These are phyloP conservation scores for Nettapus auritus DNA, from an alignment of 2,113 vertebrate genomes.

Conservation along the genomic window DNA sequence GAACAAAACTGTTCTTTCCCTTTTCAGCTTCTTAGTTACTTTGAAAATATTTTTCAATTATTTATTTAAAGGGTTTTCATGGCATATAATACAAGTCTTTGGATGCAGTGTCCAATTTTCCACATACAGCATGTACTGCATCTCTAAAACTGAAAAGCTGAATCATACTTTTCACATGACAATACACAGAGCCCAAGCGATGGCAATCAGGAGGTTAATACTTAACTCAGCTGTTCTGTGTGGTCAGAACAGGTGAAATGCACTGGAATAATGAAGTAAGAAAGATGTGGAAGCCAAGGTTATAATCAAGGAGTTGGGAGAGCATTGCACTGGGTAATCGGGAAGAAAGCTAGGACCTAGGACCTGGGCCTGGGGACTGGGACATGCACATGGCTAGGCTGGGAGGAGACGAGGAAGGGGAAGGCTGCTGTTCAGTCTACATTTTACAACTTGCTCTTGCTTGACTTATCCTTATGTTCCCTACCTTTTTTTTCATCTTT, in stretches of 20 bases:
- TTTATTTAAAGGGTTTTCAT: conserved; percentile 20
- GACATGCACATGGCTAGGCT: not conserved
- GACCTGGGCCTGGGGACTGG: not conserved
- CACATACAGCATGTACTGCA: not conserved
- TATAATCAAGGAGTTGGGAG: not conserved
- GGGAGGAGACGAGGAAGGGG: not conserved
- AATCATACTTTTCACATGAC: not conserved
- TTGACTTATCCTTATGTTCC: not conserved
- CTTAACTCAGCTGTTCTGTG: not conserved
- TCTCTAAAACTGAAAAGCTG: not conserved
- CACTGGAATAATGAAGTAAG: not conserved
- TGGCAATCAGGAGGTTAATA: not conserved
- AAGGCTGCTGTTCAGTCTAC: not conserved
- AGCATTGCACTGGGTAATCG: not conserved
- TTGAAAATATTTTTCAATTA: not conserved
- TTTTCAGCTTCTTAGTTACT: conserved; percentile 12
- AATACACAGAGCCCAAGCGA: not conserved
- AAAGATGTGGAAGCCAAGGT: not conserved
- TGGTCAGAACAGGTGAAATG: not conserved
- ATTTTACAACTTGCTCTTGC: not conserved
- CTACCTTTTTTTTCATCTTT: not conserved
- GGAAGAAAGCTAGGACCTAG: not conserved
- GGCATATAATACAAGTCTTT: not conserved
- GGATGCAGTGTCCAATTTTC: not conserved
- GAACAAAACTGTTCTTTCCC: conserved; percentile 17